phyloP scores from a whole-genome alignment of 2,888 invertebrate species.

The Oithona nana region DNA sequence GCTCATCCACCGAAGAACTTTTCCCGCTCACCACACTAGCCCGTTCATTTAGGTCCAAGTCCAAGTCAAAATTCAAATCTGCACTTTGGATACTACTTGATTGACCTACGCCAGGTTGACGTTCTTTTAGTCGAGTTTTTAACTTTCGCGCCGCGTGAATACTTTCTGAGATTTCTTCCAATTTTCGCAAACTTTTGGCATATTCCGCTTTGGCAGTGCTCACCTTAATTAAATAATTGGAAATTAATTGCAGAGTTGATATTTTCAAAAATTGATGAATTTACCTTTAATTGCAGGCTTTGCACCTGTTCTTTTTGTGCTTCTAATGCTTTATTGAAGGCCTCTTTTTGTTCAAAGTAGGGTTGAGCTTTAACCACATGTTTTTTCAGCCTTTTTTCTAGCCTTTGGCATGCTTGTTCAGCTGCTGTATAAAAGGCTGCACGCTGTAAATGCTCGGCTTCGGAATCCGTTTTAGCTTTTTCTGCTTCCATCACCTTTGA shows the following conservation, averaged over 20 bases:
- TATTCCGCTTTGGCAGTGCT: conserved; percentile 53
- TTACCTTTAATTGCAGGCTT: conserved; percentile 52
- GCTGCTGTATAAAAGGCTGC: conserved; percentile 50
- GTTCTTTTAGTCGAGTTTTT: no score
- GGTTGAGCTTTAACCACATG: conserved; percentile 67
- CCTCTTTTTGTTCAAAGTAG: conserved; percentile 63
- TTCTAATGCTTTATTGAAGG: conserved; percentile 63
- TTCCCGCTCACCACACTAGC: no score
- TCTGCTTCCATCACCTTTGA: conserved; percentile 78
- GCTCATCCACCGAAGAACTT: no score
- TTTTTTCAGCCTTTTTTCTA: conserved; percentile 61
- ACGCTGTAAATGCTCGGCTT: conserved; percentile 62
- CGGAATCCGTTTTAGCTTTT: conserved; percentile 67
- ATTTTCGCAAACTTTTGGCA: conserved; percentile 54
- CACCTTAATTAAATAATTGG: no score
- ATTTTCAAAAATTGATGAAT: not conserved
- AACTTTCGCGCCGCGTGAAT: conserved; percentile 48
- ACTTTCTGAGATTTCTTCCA: conserved; percentile 80
- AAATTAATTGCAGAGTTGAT: no score
- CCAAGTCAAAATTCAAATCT: conserved; percentile 28
- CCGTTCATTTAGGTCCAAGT: no score
- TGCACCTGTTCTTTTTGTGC: conserved; percentile 68
- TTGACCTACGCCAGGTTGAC: no score
- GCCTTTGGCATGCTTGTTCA: conserved; percentile 38
- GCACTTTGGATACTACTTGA: conserved; percentile 36